These are phyloP conservation scores for Doryteuthis pealeii DNA, from an alignment of 1,140 invertebrate species.

Conservation along the genomic window DNA sequence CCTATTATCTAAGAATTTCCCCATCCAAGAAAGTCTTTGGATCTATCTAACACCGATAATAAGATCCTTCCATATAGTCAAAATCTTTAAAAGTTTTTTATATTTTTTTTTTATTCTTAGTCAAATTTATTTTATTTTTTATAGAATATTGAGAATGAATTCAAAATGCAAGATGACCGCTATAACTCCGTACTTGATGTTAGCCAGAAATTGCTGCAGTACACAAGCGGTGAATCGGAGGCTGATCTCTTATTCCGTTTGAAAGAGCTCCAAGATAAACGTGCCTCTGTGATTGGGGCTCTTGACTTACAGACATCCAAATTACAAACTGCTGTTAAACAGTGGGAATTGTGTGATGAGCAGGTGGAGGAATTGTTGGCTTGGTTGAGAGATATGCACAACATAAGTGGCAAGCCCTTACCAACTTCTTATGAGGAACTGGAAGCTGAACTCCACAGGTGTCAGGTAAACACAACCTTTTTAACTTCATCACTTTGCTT, in stretches of 20 bases:
- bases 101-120: not conserved
- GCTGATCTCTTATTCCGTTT: slow-evolving; percentile 39
- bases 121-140: slow-evolving; percentile 6
- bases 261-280: slow-evolving; percentile 38
- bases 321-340: slow-evolving; percentile 52
- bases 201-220: slow-evolving; percentile 67
- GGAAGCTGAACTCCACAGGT: slow-evolving; percentile 48
- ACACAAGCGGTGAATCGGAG: slow-evolving; percentile 61
- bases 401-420: slow-evolving; percentile 34
- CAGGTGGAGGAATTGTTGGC: slow-evolving; percentile 50
- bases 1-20: no score
- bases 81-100: no score
- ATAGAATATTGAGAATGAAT: slow-evolving; percentile 46
- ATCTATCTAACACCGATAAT: no score
- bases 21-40: no score
- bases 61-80: no score
- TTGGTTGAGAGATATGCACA: slow-evolving; percentile 53
- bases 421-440: slow-evolving; percentile 53
- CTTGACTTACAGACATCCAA: slow-evolving; percentile 74
- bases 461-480: slow-evolving; percentile 40
- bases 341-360: slow-evolving; percentile 60
- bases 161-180: slow-evolving; percentile 44
- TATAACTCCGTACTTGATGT: slow-evolving; percentile 45
- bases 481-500: no score
- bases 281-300: slow-evolving; percentile 60